These are phyloP conservation scores for Malurus leucopterus DNA, from an alignment of 2,797 vertebrate species.

Conservation along the genomic window DNA sequence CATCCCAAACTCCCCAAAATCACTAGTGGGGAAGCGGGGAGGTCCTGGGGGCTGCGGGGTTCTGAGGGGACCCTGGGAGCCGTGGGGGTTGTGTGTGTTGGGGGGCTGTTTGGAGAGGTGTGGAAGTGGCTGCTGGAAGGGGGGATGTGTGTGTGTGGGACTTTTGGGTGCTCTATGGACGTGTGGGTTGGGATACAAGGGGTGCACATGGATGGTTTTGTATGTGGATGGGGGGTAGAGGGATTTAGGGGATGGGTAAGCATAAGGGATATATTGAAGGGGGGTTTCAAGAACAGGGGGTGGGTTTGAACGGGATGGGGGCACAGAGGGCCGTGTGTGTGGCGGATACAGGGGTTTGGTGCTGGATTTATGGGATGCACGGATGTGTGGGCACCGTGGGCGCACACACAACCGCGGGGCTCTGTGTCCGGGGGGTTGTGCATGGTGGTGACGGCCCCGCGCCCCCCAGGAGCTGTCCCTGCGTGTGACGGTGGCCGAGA, in stretches of 20 bases:
- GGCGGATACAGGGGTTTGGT: fast-evolving
- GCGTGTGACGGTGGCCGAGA: constrained; percentile 91
- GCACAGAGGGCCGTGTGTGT: fast-evolving
- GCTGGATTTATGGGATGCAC: fast-evolving
- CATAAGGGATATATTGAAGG: fast-evolving
- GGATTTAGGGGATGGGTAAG: background rate
- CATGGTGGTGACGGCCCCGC: background rate
- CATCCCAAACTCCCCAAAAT: background rate
- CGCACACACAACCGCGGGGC: too few relatives aligned
- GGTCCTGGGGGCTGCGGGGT: background rate
- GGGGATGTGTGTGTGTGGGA: background rate
- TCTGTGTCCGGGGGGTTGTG: fast-evolving
- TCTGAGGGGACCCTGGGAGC: background rate
- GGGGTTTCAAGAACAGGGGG: fast-evolving
- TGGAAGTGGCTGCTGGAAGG: background rate
- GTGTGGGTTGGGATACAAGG: fast-evolving
- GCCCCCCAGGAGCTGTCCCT: constrained; percentile 87
- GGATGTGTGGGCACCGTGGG: fast-evolving
- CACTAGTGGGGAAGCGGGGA: background rate
- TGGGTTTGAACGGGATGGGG: too few relatives aligned
- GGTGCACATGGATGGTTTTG: too few relatives aligned
- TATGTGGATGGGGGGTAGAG: fast-evolving
- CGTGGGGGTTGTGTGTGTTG: background rate
- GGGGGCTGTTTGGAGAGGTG: background rate
- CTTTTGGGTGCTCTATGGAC: background rate